Conservation (phyloP, 2,797 vertebrate genomes). For the Dromococcyx pavoninus region DNA sequence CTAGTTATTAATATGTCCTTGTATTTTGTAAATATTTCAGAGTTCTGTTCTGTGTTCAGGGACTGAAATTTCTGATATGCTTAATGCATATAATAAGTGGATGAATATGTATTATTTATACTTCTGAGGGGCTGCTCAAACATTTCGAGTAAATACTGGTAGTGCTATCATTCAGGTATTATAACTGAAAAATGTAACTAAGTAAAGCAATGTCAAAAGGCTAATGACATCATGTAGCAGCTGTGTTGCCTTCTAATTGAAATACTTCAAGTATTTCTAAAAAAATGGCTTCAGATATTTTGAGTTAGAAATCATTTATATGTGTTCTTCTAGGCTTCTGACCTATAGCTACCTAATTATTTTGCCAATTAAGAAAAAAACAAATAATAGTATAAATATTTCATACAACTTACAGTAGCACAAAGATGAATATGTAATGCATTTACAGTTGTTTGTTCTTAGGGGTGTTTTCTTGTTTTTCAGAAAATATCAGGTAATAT, state of each 20-base stretch:
- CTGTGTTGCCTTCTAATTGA: background rate
- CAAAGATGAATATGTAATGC: background rate
- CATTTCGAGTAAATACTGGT: background rate
- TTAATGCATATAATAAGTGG: background rate
- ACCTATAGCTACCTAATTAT: background rate
- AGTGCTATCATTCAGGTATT: background rate
- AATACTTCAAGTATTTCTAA: background rate
- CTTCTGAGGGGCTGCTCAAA: background rate
- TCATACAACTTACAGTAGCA: background rate
- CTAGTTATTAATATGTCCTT: background rate
- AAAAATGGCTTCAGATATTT: background rate
- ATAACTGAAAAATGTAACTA: background rate
- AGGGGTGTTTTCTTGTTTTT: background rate
- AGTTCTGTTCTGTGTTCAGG: background rate
- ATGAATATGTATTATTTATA: background rate
- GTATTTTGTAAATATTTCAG: background rate
- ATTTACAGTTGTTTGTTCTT: background rate
- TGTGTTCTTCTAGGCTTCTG: background rate
- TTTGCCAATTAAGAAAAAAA: background rate
- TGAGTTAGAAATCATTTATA: background rate
- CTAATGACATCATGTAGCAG: background rate
- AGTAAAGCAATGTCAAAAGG: background rate
- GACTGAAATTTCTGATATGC: background rate
- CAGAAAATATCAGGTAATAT: background rate
- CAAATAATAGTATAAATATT: background rate